A percentile compares a stretch with the other conserved stretches of the same genome.
Conservation (phyloP, 2,113 vertebrate genomes). For the Apeltes quadracus region DNA sequence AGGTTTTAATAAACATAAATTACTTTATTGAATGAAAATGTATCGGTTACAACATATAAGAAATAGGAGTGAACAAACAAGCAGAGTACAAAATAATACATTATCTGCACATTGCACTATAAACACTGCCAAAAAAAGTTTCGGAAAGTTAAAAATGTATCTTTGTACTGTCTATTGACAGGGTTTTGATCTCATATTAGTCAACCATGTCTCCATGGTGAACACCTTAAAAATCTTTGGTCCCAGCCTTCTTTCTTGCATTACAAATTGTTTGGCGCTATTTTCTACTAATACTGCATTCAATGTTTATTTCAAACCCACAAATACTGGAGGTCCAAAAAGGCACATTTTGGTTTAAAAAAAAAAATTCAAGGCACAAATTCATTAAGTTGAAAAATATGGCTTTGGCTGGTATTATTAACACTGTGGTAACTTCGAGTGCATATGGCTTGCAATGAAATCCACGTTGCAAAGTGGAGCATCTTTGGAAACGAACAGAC, state of each 20-base stretch:
- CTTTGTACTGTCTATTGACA: constrained; percentile 54
- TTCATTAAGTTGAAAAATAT: constrained; percentile 64
- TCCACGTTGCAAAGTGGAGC: constrained; percentile 38
- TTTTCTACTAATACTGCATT: constrained; percentile 74
- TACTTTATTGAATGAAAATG: constrained; percentile 82
- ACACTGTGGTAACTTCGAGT: constrained; percentile 81
- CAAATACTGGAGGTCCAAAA: constrained; percentile 71
- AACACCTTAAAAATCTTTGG: constrained; percentile 74
- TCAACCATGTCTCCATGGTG: constrained; percentile 54
- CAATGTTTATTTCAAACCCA: constrained; percentile 50
- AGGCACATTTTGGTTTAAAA: constrained; percentile 69
- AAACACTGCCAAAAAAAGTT: constrained; percentile 67
- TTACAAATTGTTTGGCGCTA: constrained; percentile 46
- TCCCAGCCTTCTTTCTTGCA: constrained; percentile 63
- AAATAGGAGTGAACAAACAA: constrained; percentile 73
- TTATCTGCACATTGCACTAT: constrained; percentile 74
- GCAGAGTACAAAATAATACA: constrained; percentile 68
- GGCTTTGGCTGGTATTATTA: constrained; percentile 73
- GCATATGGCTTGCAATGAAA: constrained; percentile 62
- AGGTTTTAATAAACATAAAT: constrained; percentile 82
- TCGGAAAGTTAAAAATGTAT: constrained; percentile 58
- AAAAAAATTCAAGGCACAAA: constrained; percentile 68
- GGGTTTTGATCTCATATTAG: constrained; percentile 50
- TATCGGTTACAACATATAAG: constrained; percentile 65
- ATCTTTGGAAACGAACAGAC: constrained; percentile 58